Base-by-base conservation (phyloP, 2,888 invertebrate genomes). In the Metacarcinus magister region DNA sequence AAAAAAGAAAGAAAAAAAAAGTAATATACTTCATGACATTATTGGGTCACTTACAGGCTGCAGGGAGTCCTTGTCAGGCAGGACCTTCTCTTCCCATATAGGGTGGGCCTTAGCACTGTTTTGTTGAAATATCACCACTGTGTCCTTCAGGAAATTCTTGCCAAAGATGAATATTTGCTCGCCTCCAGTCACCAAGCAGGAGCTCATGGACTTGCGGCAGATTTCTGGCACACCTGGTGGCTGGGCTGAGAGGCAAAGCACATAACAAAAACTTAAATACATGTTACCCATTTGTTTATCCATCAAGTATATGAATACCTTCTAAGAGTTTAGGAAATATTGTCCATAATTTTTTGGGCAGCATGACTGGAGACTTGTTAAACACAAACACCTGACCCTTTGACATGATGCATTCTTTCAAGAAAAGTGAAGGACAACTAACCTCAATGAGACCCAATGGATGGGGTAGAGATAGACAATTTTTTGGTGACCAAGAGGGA, bases 181-280 rank as follows among this genome's bases (percentile, higher is more conserved):
- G 0, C 99, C 99, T 10, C 99, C 99, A 94, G 98, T 98, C 4
- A 98, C 98, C 10, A 98, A 98, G 97, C 98, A 98, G 44, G 99
- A 98, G 46, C 98, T 98, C 16, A 99, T 97, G 0, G 99, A 99
- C 97, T 99, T 99, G 97, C 99, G 99, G 97, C 99, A 99, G 97
- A 99, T 99, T 98, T 99, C 99, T 23, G 99, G 99, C 94, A 99
- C 98, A 95, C 99, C 99, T 2, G 99, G 99, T 23, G 99, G 99
- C 98, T 99, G 99, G 67, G 99, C 99, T 99, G 97, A 1, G 97
- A 97, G 97, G 28, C 46, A 87, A 75, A 82, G 39, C 23, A 48
- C 91, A 43, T 10, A 43, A 54, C 16, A n/a, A 75, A 23, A 4
- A 75, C n/a, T 0, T 28, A 28, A 28, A 75, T 10, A n/a, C 28